Base-by-base conservation (phyloP, 1,140 invertebrate genomes). In the Monomorium pharaonis region DNA sequence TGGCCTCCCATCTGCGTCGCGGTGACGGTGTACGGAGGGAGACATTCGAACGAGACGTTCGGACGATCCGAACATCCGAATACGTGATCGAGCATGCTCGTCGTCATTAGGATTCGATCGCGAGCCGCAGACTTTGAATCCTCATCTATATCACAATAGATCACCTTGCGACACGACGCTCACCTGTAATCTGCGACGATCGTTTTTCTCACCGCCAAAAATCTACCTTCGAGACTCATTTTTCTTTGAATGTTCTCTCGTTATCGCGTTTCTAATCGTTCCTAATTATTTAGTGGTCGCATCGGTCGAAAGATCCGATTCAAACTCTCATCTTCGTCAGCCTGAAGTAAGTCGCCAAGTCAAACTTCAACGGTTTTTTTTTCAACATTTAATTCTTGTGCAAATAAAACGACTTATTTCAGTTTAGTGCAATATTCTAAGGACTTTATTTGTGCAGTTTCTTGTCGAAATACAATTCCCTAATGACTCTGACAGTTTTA, bases 1-100 rank as follows among this genome's bases (percentile, higher is more conserved):
- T 86, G 70, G 70, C 67, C 49, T 81, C 27, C 63, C 84, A 91
- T 88, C 80, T 86, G 58, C 27, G 87, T 42, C 72, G 54, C 42
- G 44, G 27, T 0, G 2, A 30, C 18, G n/a, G n/a, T 47, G 72
- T 65, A n/a, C 44, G 49, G 70, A 37, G 49, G 69, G 7, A 9
- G 42, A 10, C 12, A 63, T n/a, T n/a, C n/a, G n/a, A n/a, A n/a
- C n/a, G 67, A 87, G 74, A n/a, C 18, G 60, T 37, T 76, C 10
- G 42, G 58, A 49, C 60, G 44, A 33, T n/a, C 42, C 75, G 37
- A 63, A n/a, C 54, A 44, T 24, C 16, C 33, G 54, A 77, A 63
- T n/a, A 63, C 56, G 56, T 63, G 37, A 75, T 6, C 2, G 56
- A n/a, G n/a, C n/a, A n/a, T 16, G 33, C 9, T 3, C 49, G 24